Conservation (phyloP, 2,888 invertebrate species). For the Mallateleia sp. region DNA sequence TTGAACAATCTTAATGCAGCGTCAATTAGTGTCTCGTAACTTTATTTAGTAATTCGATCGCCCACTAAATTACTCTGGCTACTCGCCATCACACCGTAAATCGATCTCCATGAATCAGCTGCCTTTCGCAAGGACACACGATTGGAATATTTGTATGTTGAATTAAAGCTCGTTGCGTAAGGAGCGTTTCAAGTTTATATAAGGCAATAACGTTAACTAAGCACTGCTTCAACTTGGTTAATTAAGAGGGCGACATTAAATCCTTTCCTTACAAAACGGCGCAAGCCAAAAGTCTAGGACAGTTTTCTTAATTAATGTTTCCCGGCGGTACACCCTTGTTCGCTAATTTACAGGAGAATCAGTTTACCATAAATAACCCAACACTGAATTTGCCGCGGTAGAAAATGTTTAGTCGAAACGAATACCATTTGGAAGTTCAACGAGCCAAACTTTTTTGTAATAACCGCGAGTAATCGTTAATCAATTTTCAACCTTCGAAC, state of each 20-base stretch:
- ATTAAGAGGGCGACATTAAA: slow-evolving; percentile 33
- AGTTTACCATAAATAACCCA: slow-evolving; percentile 24
- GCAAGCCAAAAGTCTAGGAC: not conserved
- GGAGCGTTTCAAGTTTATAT: slow-evolving; percentile 60
- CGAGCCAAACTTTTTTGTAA: slow-evolving; percentile 11
- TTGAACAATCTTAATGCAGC: slow-evolving; percentile 75
- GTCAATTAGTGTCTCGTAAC: slow-evolving; percentile 75
- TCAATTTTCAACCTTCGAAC: slow-evolving; percentile 20
- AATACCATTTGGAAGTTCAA: slow-evolving; percentile 8
- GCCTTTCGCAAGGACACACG: slow-evolving; percentile 74
- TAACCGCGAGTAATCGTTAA: slow-evolving; percentile 28
- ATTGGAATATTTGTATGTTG: slow-evolving; percentile 65
- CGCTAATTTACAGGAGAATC: slow-evolving; percentile 8
- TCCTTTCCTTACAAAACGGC: not conserved
- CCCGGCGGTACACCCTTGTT: slow-evolving; percentile 22
- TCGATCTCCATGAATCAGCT: slow-evolving; percentile 78
- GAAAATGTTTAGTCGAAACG: slow-evolving; percentile 7
- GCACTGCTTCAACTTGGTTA: slow-evolving; percentile 32
- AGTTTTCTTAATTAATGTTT: slow-evolving; percentile 28
- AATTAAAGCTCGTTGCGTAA: slow-evolving; percentile 75
- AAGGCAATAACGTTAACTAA: slow-evolving; percentile 52
- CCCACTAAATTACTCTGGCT: slow-evolving; percentile 81
- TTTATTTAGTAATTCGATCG: slow-evolving; percentile 84
- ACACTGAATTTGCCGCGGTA: not conserved
- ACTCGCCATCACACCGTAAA: slow-evolving; percentile 79